Base-by-base conservation (phyloP, 1,140 invertebrate species). In the Philopotamus ludificatus region DNA sequence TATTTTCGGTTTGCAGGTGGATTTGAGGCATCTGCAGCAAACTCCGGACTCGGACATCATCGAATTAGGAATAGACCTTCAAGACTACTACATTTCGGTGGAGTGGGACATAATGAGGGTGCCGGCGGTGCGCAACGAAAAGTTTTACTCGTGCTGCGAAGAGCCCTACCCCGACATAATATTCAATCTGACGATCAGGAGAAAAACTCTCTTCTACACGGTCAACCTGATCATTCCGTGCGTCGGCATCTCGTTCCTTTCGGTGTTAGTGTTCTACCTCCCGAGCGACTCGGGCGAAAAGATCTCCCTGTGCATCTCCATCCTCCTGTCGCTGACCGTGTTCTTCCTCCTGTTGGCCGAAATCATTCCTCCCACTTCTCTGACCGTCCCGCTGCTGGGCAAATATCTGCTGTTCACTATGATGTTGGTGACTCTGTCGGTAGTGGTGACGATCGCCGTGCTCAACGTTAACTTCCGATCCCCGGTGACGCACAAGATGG, bases 361-460 rank as follows among this genome's bases (percentile, higher is more conserved):
- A 82, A 97, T 99, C 75, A 99, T 99, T 77, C 98, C 98, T 61
- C 96, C 98, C n/a, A 99, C 97, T 55, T 99, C 95, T 55, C 82
- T 99, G 47, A 97, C 97, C 45, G 95, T 99, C 60, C 97, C 97
- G 39, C 83, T 99, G 51, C 85, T 99, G 67, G 97, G 97, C 68
- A 98, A 98, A 84, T 99, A 99, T 83, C 85, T 99, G 34, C 85
- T 99, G 20, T 99, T 99, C 81, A 99, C 97, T 42, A 98, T 99
- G 95, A 94, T 98, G 74, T 85, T 99, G 72, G 97, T 99, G 68
- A 99, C 97, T 28, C 83, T 98, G 49, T 99, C 96, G 51, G 97
- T 99, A 72, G 90, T 99, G 64, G 93, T 98, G 63, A 99, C 97
- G 70, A 98, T 99, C 73, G 92, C 94, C 68, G 95, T 99, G 72